Percentiles rank a stretch among this genome's conserved stretches.
phyloP scores from a whole-genome alignment of 2,113 vertebrate species.

The Pristiophorus japonicus region DNA sequence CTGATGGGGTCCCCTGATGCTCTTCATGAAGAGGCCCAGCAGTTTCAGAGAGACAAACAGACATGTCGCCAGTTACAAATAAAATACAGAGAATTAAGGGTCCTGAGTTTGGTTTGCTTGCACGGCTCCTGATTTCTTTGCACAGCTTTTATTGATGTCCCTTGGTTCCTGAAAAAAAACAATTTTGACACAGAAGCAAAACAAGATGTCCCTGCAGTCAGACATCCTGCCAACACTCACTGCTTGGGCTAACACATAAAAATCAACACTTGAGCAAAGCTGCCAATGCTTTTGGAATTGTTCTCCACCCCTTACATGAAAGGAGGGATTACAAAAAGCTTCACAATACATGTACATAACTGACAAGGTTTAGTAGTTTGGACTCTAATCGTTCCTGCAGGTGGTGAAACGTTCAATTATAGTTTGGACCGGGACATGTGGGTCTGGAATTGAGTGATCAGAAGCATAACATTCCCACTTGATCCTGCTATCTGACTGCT shows the following conservation, averaged over 20 bases:
- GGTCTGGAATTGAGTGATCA: not conserved
- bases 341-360: not conserved
- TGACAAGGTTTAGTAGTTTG: not conserved
- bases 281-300: not conserved
- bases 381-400: not conserved
- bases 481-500: not conserved
- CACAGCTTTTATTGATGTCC: not conserved
- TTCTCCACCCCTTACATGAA: not conserved
- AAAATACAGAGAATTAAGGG: not conserved
- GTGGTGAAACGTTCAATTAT: not conserved
- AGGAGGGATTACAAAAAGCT: not conserved
- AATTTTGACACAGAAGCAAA: not conserved
- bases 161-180: not conserved
- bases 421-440: not conserved
- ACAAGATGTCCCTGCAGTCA: not conserved
- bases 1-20: no score
- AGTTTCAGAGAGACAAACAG: not conserved
- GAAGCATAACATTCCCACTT: not conserved
- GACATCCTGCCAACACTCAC: not conserved
- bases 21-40: no score
- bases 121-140: not conserved
- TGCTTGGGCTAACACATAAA: not conserved
- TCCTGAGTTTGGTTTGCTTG: not conserved
- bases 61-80: no score
- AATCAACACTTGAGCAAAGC: not conserved